Percentiles rank a stretch among this genome's conserved stretches.
phyloP scores from a whole-genome alignment of 2,113 vertebrate genomes.

The Calypte anna region DNA sequence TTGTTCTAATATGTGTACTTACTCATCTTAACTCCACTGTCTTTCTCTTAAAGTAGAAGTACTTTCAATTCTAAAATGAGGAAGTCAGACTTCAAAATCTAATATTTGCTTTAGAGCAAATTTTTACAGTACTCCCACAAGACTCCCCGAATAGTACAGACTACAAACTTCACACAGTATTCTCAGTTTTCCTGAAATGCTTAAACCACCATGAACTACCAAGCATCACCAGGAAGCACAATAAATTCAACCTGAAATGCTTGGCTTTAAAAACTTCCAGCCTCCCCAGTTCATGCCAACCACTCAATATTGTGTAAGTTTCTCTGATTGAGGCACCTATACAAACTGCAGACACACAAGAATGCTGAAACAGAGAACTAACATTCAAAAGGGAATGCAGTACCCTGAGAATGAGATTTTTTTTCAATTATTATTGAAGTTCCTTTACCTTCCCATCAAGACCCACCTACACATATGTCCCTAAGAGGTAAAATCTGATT shows the following conservation, averaged over 20 bases:
- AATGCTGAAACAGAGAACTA: not conserved
- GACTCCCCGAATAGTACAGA: not conserved
- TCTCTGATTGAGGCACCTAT: not conserved
- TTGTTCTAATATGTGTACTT: not conserved
- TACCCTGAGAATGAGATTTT: not conserved
- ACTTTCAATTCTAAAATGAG: not conserved
- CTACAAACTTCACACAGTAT: conserved; percentile 16
- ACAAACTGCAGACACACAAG: not conserved
- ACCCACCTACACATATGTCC: fast-evolving
- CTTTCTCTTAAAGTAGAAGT: too few species aligned
- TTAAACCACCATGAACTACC: conserved; percentile 29
- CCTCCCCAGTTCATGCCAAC: not conserved
- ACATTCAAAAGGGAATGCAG: not conserved
- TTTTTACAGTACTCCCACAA: conserved; percentile 27
- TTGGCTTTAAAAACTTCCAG: not conserved
- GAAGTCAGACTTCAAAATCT: conserved; percentile 27
- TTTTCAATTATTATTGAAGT: not conserved
- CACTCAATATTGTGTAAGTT: not conserved
- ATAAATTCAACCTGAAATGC: not conserved
- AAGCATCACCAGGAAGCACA: conserved; percentile 11
- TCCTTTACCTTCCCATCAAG: not conserved
- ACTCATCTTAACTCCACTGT: not conserved
- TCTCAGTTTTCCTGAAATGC: conserved; percentile 25
- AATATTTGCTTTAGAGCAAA: conserved; percentile 32
- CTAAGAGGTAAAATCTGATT: not conserved